phyloP scores from a whole-genome alignment of 2,797 vertebrate species.

The Phrynocephalus forsythii region DNA sequence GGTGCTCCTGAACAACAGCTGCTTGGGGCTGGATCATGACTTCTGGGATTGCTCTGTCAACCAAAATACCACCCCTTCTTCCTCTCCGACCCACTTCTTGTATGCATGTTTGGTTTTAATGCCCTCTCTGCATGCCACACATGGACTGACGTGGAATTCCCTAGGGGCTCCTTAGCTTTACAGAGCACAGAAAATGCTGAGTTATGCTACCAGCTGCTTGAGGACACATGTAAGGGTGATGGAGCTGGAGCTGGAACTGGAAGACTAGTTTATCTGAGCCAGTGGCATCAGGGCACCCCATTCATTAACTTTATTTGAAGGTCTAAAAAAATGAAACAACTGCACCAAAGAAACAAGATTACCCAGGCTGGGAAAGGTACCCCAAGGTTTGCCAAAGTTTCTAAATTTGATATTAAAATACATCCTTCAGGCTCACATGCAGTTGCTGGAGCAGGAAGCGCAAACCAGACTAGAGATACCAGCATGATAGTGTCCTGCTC shows the following conservation, averaged over 20 bases:
- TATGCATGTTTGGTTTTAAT: not conserved
- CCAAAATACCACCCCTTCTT: not conserved
- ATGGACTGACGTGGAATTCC: not conserved
- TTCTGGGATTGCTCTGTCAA: not conserved
- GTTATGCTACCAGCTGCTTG: not conserved
- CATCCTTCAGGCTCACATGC: not conserved
- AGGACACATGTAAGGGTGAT: not conserved
- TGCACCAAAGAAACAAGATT: not conserved
- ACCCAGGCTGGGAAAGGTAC: not conserved
- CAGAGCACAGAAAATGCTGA: not conserved
- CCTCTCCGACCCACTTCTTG: not conserved
- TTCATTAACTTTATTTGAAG: not conserved
- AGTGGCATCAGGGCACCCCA: constrained; percentile 15
- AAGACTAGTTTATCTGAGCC: constrained; percentile 26
- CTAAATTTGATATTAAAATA: not conserved
- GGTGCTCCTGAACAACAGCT: not conserved
- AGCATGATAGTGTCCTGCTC: constrained; percentile 30
- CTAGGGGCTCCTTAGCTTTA: not conserved
- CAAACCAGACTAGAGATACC: constrained; percentile 18
- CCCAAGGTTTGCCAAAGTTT: not conserved
- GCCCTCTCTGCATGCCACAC: not conserved
- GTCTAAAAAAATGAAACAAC: constrained; percentile 23
- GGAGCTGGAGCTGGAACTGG: not conserved
- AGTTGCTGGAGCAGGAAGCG: constrained; percentile 40
- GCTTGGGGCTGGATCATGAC: not conserved